These are phyloP conservation scores for Apomyelois bistriatella DNA, from an alignment of 2,888 invertebrate genomes.

Conservation along the genomic window DNA sequence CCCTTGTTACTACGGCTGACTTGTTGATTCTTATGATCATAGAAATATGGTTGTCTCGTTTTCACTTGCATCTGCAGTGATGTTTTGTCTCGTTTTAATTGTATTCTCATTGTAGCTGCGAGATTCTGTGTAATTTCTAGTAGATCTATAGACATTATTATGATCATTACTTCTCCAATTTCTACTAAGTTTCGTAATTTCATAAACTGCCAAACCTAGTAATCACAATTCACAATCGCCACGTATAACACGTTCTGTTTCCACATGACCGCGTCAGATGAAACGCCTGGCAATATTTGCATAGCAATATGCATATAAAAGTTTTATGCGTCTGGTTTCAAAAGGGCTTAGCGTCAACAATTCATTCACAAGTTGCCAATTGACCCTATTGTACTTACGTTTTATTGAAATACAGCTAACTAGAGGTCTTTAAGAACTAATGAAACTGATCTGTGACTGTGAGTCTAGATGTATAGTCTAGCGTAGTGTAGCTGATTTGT, in stretches of 20 bases:
- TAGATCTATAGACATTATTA: too few relatives aligned
- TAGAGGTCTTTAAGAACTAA: background rate
- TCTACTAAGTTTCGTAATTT: too few relatives aligned
- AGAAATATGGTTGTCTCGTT: background rate
- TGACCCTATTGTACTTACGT: background rate
- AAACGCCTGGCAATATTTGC: conserved; percentile 5
- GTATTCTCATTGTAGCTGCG: too few relatives aligned
- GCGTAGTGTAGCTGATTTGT: too few relatives aligned
- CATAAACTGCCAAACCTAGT: background rate
- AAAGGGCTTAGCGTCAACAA: background rate
- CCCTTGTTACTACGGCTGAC: background rate
- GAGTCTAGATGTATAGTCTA: too few relatives aligned
- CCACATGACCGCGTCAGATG: background rate
- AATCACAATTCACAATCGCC: background rate
- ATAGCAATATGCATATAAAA: conserved; percentile 3
- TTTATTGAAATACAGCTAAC: background rate
- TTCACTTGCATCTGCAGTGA: background rate
- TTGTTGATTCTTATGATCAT: background rate
- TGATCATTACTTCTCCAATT: too few relatives aligned
- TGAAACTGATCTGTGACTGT: too few relatives aligned
- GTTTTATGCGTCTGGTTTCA: background rate
- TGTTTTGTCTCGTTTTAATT: background rate
- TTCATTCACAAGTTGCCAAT: background rate
- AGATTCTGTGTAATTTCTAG: too few relatives aligned
- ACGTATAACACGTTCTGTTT: background rate